phyloP scores from a whole-genome alignment of 2,113 vertebrate genomes.

The Spea multiplicata region DNA sequence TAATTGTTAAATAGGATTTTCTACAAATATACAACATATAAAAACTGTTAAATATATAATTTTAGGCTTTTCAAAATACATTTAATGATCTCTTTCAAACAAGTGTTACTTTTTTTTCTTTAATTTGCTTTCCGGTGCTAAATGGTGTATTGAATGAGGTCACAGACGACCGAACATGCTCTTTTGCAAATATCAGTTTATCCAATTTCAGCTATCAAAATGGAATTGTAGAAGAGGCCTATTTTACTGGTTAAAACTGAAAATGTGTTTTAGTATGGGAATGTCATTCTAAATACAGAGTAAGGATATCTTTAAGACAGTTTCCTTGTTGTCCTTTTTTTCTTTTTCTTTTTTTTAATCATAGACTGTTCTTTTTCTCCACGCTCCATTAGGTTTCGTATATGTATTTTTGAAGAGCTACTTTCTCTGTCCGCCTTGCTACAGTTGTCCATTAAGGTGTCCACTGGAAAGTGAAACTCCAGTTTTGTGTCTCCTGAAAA shows the following conservation, averaged over 20 bases:
- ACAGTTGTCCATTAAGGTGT: conserved; percentile 53
- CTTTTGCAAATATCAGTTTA: conserved; percentile 75
- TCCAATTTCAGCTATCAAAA: conserved; percentile 80
- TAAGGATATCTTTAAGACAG: conserved; percentile 69
- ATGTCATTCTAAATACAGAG: conserved; percentile 74
- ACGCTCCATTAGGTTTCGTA: conserved; percentile 54
- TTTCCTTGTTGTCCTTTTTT: conserved; percentile 47
- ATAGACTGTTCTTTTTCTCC: conserved; percentile 51
- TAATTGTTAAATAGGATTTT: conserved; percentile 96
- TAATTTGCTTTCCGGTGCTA: conserved; percentile 76
- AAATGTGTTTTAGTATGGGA: conserved; percentile 83
- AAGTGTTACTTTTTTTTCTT: conserved; percentile 74
- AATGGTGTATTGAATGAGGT: conserved; percentile 68
- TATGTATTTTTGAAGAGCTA: conserved; percentile 53
- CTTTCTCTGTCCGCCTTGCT: conserved; percentile 52
- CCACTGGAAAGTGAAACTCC: conserved; percentile 51
- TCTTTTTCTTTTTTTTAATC: conserved; percentile 56
- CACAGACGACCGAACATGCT: conserved; percentile 78
- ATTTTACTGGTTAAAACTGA: conserved; percentile 83
- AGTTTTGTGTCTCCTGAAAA: conserved; percentile 55
- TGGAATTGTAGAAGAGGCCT: conserved; percentile 81
- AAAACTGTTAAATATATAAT: conserved; percentile 99
- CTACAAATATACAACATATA: conserved; percentile 99
- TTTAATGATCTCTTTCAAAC: conserved; percentile 93
- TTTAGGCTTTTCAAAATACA: conserved; percentile 99